phyloP scores from a whole-genome alignment of 2,888 invertebrate genomes.

The Diarsia brunnea region DNA sequence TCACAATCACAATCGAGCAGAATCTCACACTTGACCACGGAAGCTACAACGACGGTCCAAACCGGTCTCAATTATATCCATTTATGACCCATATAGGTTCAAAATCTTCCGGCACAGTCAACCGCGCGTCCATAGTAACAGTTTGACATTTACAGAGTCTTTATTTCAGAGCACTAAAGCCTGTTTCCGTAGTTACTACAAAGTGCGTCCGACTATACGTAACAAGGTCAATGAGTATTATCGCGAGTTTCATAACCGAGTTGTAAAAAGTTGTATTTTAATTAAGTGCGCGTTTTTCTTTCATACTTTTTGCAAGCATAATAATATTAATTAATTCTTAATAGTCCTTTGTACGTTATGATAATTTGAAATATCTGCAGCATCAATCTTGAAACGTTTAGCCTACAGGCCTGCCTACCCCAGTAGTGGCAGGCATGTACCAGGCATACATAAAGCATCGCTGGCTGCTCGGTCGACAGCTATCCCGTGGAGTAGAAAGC shows the following conservation, averaged over 20 bases:
- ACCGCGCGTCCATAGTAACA: background rate
- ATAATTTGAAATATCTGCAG: slow-evolving; percentile 16
- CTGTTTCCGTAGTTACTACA: slow-evolving; percentile 6
- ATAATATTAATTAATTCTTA: slow-evolving; percentile 17
- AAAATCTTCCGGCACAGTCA: slow-evolving; percentile 47
- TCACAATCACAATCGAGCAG: slow-evolving; percentile 13
- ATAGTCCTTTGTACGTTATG: slow-evolving; percentile 32
- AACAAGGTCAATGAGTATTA: slow-evolving; percentile 46
- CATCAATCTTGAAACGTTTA: background rate
- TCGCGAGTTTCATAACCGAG: slow-evolving; percentile 17
- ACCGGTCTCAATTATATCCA: slow-evolving; percentile 45
- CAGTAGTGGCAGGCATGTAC: slow-evolving; percentile 7
- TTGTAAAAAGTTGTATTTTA: slow-evolving; percentile 29
- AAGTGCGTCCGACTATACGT: background rate
- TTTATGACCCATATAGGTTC: slow-evolving; percentile 52
- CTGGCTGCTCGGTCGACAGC: slow-evolving; percentile 30
- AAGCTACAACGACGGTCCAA: slow-evolving; percentile 27
- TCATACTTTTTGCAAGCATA: slow-evolving; percentile 8
- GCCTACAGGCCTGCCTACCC: background rate
- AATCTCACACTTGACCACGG: slow-evolving; percentile 49
- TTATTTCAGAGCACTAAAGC: slow-evolving; percentile 7
- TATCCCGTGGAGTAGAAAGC: slow-evolving; percentile 66
- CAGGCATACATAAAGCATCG: slow-evolving; percentile 33
- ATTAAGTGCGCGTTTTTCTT: slow-evolving; percentile 12
- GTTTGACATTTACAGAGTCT: background rate